Base-by-base conservation (phyloP, 2,888 invertebrate genomes). In the Tenthredo scrophulariae region DNA sequence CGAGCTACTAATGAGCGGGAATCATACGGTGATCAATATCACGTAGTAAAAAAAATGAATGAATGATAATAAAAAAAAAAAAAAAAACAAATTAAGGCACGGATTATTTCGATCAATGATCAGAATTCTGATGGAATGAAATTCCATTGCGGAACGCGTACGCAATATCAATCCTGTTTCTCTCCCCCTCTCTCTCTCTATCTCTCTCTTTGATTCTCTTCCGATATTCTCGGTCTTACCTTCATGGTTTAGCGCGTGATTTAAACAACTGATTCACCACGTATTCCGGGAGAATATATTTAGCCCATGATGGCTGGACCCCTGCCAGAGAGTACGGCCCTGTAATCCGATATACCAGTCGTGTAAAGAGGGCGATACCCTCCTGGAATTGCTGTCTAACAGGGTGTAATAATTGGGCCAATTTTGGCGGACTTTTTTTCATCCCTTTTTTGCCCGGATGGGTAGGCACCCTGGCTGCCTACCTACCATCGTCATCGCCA, bases 331-430 rank as follows among this genome's bases (percentile, higher is more conserved):
- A 88, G 89, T 86, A 86, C 86, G 86, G 86, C 88, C 89, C 88
- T 88, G 89, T 90, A 91, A 90, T 90, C 88, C 88, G 89, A 90
- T 90, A 65, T 83, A 62, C 62, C 80, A 18, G 40, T 74, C 40
- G 40, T 40, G 37, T 74, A 29, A 74, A 26, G 37, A 74, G 72
- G 72, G 40, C 72, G 72, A 74, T 74, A 40, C 72, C 43, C 72
- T 74, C 72, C 26, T 74, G 72, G 29, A 40, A 74, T 43, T 43
- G 72, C 43, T 74, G 72, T 74, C 43, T 74, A 74, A 74, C 72
- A n/a, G 72, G 18, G 22, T 43, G 43, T 43, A 74, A 74, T 74
- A 74, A 74, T 74, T 74, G 77, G 54, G 50, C 77, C 77, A 77
- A 77, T 77, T 50, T 77, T 54, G 77, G 9, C 29, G 54, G 33